Conservation (phyloP, 2,113 vertebrate genomes). For the Thunnus maccoyii region DNA sequence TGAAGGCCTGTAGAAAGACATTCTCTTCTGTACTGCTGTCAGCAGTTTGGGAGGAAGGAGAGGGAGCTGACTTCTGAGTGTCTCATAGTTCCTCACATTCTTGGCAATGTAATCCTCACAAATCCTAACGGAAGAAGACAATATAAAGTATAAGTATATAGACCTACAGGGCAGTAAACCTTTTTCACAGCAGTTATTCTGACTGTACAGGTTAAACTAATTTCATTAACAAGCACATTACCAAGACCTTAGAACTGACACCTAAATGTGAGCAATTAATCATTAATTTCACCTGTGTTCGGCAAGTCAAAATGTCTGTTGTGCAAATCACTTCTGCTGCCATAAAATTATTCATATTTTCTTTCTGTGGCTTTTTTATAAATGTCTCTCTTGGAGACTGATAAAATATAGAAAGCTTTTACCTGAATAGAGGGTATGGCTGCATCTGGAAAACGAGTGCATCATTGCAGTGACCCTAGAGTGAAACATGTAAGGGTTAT, state of each 20-base stretch:
- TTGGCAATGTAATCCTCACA: conserved; percentile 93
- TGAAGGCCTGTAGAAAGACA: conserved; percentile 89
- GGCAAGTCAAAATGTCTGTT: no score
- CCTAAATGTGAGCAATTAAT: not conserved
- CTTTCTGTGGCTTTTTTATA: not conserved
- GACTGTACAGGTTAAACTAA: not conserved
- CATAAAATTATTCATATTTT: not conserved
- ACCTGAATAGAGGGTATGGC: conserved; percentile 93
- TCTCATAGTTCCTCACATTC: conserved; percentile 72
- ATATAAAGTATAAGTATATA: not conserved
- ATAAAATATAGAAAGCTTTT: conserved; percentile 61
- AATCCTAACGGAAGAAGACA: conserved; percentile 78
- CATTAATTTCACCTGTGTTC: not conserved
- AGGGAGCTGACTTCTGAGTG: conserved; percentile 86
- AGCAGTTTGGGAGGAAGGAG: conserved; percentile 88
- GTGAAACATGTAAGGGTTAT: conserved; percentile 3
- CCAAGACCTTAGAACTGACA: not conserved
- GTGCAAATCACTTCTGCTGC: no score
- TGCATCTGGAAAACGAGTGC: conserved; percentile 94
- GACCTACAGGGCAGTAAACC: not conserved
- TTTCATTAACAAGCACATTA: not conserved
- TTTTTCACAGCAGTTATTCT: conserved; percentile 13
- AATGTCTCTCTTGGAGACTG: not conserved
- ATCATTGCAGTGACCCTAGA: conserved; percentile 91
- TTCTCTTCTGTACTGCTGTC: conserved; percentile 88